Evolutionary conservation across 2,797 vertebrate species (phyloP).

Genomic region (Enteromius unitaeniatus): DNA sequence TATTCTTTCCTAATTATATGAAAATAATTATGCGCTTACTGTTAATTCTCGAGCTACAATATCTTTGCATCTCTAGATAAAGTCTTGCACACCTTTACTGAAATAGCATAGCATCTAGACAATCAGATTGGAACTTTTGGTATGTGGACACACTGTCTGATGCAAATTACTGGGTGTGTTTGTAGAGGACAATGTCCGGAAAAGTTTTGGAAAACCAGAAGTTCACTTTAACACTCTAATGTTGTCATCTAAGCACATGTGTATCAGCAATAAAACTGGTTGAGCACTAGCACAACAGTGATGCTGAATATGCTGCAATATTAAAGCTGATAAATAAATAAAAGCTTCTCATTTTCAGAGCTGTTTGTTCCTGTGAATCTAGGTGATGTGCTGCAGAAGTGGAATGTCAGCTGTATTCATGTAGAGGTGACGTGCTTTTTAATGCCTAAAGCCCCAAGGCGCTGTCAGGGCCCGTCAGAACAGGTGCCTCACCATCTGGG

Average conservation of each 20-base stretch:
- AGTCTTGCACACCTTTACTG: not conserved
- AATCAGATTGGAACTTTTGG: not conserved
- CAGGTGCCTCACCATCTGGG: conserved; percentile 39
- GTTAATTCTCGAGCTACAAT: not conserved
- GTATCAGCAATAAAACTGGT: conserved; percentile 5
- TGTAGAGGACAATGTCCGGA: not conserved
- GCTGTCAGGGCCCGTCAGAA: conserved; percentile 44
- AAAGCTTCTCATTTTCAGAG: not conserved
- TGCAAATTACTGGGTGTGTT: conserved; percentile 5
- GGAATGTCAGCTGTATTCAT: conserved; percentile 16
- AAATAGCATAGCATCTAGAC: not conserved
- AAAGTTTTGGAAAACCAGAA: not conserved
- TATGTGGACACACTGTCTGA: not conserved
- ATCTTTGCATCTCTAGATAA: not conserved
- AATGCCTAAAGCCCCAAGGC: conserved; percentile 23
- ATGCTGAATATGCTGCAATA: conserved; percentile 1
- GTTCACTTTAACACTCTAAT: not conserved
- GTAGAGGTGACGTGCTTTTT: conserved; percentile 30
- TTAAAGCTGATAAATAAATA: conserved; percentile 7
- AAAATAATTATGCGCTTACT: not conserved
- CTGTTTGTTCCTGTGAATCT: conserved; percentile 27
- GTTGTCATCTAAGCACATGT: conserved; percentile 10
- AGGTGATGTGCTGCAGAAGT: conserved; percentile 22
- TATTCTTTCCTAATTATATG: not conserved
- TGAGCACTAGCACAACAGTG: not conserved